Evolutionary conservation across 2,113 vertebrate species (phyloP).

Genomic region (Saiga tatarica): DNA sequence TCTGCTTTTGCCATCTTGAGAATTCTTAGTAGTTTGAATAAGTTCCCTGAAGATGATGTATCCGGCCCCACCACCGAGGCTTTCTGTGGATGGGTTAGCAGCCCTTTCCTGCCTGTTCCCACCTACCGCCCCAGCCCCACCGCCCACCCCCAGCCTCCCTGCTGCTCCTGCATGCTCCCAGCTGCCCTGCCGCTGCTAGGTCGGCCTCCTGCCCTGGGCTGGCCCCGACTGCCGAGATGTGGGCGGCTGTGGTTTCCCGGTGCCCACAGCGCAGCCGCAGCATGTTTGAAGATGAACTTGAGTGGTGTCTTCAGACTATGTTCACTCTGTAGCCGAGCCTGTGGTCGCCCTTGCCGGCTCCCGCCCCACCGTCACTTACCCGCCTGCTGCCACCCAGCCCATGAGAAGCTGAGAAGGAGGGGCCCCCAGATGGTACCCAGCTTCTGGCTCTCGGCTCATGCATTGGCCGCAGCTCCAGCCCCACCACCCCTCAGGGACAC

Average conservation of each 20-base stretch:
- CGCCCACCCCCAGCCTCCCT: background rate
- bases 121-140: background rate
- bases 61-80: background rate
- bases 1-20: background rate
- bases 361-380: background rate
- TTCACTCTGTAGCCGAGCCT: slow-evolving; percentile 50
- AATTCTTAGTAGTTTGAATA: background rate
- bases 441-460: background rate
- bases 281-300: slow-evolving; percentile 52
- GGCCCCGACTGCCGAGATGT: slow-evolving; percentile 11
- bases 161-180: background rate
- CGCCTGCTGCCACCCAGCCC: background rate
- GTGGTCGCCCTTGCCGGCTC: background rate
- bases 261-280: background rate
- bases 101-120: background rate
- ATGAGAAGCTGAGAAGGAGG: background rate
- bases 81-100: background rate
- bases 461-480: background rate
- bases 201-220: background rate
- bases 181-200: background rate
- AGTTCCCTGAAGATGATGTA: background rate
- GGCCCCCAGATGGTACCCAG: background rate
- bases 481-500: background rate
- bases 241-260: slow-evolving; percentile 56
- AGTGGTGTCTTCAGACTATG: background rate